Evolutionary conservation across 2,888 invertebrate species (phyloP).

Genomic region (Athrips mouffetella): DNA sequence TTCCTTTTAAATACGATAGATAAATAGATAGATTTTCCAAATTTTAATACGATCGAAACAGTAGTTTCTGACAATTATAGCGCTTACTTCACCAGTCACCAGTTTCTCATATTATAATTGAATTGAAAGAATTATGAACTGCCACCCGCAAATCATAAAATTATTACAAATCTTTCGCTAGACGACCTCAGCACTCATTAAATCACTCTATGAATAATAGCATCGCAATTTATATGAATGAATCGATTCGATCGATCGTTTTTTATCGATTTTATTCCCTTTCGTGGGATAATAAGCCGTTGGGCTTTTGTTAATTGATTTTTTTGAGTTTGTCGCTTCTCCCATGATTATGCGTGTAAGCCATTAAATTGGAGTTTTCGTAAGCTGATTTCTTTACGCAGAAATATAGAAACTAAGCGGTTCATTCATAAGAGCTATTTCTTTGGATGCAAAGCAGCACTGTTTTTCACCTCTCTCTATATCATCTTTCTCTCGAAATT

Average conservation of each 20-base stretch:
- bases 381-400: neutral
- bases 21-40: too few species aligned
- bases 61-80: too few species aligned
- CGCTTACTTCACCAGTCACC: too few species aligned
- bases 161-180: neutral
- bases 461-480: too few species aligned
- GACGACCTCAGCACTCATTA: neutral
- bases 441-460: too few species aligned
- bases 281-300: constrained; percentile 16
- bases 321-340: constrained; percentile 17
- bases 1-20: too few species aligned
- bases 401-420: neutral
- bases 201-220: constrained; percentile 12
- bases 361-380: too few species aligned
- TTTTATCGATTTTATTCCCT: constrained; percentile 18
- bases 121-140: constrained; percentile 8
- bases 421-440: too few species aligned
- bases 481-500: too few species aligned
- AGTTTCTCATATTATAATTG: too few species aligned
- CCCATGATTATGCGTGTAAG: neutral
- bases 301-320: constrained; percentile 29
- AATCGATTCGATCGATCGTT: constrained; percentile 20
- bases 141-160: too few species aligned
- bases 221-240: constrained; percentile 17
- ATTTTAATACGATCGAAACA: too few species aligned